Percentiles rank a stretch among this genome's conserved stretches.
These are phyloP conservation scores for Drosophila subsilvestris DNA, from an alignment of 2,888 invertebrate species.

Conservation along the genomic window DNA sequence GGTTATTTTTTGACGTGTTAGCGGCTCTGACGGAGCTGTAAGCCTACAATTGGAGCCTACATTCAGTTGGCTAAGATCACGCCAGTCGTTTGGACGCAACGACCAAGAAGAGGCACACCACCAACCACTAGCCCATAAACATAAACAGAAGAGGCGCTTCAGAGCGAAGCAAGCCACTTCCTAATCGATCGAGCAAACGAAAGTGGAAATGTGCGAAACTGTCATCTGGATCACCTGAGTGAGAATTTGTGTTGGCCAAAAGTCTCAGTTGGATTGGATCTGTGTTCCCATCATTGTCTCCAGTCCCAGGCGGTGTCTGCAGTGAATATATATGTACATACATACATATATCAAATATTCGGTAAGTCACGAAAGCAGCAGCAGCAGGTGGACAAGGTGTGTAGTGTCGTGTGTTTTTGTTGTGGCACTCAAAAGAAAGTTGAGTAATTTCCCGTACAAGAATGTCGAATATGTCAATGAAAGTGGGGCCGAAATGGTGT, in stretches of 20 bases:
- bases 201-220: slow-evolving; percentile 37
- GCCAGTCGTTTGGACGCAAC: slow-evolving; percentile 68
- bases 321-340: not conserved
- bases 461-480: slow-evolving; percentile 13
- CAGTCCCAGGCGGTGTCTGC: not conserved
- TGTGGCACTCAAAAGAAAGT: slow-evolving; percentile 27
- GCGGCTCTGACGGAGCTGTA: slow-evolving; percentile 54
- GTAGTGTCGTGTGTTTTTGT: slow-evolving; percentile 1
- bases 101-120: slow-evolving; percentile 18
- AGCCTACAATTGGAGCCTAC: slow-evolving; percentile 42
- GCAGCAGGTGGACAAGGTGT: not conserved
- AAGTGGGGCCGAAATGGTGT: not conserved
- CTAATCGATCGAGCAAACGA: slow-evolving; percentile 39
- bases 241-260: not conserved
- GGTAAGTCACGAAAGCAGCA: slow-evolving; percentile 16
- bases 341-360: slow-evolving; percentile 5
- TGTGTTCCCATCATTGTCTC: slow-evolving; percentile 17
- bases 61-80: slow-evolving; percentile 68
- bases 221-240: slow-evolving; percentile 22
- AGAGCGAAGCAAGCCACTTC: slow-evolving; percentile 1
- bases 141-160: not conserved
- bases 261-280: not conserved
- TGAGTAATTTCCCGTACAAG: slow-evolving; percentile 16
- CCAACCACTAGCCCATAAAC: slow-evolving; percentile 14
- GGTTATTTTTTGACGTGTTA: slow-evolving; percentile 77